Base-by-base conservation (phyloP, 2,797 vertebrate species). In the Micromesistius poutassou region DNA sequence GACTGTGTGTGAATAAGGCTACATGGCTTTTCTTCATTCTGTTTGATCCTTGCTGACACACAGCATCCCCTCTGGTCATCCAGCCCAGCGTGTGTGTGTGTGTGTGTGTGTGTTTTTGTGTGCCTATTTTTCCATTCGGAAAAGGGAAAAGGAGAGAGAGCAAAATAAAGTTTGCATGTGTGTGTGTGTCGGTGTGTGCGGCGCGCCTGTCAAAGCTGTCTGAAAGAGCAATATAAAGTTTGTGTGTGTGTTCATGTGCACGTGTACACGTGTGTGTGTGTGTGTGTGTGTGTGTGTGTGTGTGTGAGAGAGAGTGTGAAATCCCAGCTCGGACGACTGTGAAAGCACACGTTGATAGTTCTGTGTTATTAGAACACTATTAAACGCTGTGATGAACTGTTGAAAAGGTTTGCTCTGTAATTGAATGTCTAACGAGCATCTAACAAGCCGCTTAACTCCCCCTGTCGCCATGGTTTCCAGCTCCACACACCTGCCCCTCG, bases 21-120 rank as follows among this genome's bases (percentile, higher is more conserved):
- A 79, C 85, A 87, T 86, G 81, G 81, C 83, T 76, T 91, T 91
- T 90, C 86, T 80, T 88, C 85, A 93, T 92, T 93, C 92, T 86
- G 87, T 94, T 93, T 92, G 90, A 93, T 93, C 90, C 82, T 82
- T 73, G 42, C 88, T 90, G 88, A 91, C 87, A 87, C 82, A 70
- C 78, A 79, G 6, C 84, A 78, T 86, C 88, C 90, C 87, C 84
- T 36, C 36, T 38, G 88, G 91, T 88, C 84, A 85, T 82, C 84
- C 77, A 80, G 81, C 84, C 81, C 78, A 78, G 76, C 31, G 73
- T 73, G 36, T 31, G 30, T 35, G 33, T 35, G 33, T 35, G 33
- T 35, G 33, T 28, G 12, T 55, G 62, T 71, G 7, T 35, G 3
- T 35, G 22, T 80, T 31, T 72, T 28, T 46, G 74, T 50, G 70